Evolutionary conservation across 2,113 vertebrate species (phyloP).

Genomic region (Corvus moneduloides): DNA sequence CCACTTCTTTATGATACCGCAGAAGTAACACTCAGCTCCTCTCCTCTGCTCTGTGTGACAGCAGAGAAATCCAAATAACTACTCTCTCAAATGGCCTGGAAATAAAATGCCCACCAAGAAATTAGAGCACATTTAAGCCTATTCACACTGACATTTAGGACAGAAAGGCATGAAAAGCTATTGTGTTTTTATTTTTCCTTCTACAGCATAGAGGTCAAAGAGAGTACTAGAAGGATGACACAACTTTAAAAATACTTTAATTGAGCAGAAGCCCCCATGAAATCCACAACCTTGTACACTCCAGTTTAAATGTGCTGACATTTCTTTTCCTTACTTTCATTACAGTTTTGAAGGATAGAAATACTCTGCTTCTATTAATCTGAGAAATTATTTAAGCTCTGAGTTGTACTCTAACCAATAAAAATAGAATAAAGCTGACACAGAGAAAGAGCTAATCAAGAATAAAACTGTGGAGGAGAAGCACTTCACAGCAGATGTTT

Average conservation of each 20-base stretch:
- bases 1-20: neutral
- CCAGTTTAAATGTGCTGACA: neutral
- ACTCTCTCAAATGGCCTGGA: neutral
- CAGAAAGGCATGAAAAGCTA: neutral
- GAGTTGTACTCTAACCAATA: neutral
- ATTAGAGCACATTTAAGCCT: neutral
- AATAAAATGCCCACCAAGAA: neutral
- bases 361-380: neutral
- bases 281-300: neutral
- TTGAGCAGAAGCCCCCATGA: neutral
- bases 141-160: neutral
- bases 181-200: neutral
- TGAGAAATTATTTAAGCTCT: neutral
- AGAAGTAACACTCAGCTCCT: neutral
- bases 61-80: neutral
- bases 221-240: neutral
- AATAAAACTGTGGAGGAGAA: neutral
- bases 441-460: neutral
- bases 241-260: neutral
- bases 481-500: neutral
- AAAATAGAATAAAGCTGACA: neutral
- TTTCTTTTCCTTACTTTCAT: neutral
- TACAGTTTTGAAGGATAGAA: neutral
- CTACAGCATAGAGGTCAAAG: neutral
- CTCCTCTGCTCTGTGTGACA: neutral